Evolutionary conservation across 2,888 invertebrate genomes (phyloP).

Genomic region (Dione juno): DNA sequence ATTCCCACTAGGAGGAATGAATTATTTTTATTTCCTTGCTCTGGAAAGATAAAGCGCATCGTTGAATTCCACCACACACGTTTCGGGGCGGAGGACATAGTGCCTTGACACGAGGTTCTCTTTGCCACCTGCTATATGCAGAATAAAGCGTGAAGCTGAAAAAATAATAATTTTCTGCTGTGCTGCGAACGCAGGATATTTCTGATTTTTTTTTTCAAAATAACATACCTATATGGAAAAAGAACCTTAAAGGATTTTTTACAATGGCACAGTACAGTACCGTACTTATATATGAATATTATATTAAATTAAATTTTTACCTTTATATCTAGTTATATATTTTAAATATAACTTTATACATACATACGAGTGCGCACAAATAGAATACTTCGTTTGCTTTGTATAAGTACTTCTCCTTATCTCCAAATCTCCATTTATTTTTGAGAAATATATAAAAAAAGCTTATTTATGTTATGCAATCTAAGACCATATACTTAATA

Average conservation of each 20-base stretch:
- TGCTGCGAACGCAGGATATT: constrained; percentile 1
- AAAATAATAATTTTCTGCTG: neutral
- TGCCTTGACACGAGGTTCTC: too few relatives aligned
- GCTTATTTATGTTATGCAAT: too few relatives aligned
- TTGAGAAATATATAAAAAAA: too few relatives aligned
- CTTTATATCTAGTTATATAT: constrained; percentile 25
- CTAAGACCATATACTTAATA: neutral
- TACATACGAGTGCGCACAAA: constrained; percentile 20
- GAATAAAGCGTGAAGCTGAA: too few relatives aligned
- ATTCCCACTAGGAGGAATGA: too few relatives aligned
- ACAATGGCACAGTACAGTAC: constrained; percentile 3
- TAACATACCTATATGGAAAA: neutral
- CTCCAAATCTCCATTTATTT: neutral
- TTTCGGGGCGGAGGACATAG: too few relatives aligned
- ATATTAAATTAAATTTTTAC: constrained; percentile 25
- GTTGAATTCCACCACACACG: too few relatives aligned
- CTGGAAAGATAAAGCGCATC: too few relatives aligned
- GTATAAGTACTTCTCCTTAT: constrained; percentile 23
- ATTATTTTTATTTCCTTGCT: too few relatives aligned
- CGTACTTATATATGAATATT: constrained; percentile 8
- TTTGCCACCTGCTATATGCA: too few relatives aligned
- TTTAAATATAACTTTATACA: constrained; percentile 9
- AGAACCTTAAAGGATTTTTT: neutral
- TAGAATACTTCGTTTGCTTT: constrained; percentile 11
- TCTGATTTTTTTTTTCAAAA: neutral